These are phyloP conservation scores for Alviniconcha marisindica DNA, from an alignment of 1,140 invertebrate genomes.

Conservation along the genomic window DNA sequence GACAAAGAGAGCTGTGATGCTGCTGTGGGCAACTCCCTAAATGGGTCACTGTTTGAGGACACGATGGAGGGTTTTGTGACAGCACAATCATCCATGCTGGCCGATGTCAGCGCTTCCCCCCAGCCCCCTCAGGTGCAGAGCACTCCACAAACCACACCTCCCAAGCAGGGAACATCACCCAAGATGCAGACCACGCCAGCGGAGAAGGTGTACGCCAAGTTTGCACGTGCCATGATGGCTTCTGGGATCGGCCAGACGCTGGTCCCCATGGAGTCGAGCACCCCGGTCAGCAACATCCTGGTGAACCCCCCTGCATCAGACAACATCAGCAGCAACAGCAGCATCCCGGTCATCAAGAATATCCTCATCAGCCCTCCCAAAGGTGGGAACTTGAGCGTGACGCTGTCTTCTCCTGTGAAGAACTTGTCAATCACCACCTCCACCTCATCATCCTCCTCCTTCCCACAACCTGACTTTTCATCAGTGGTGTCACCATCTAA, in stretches of 20 bases:
- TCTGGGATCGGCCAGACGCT: constrained; percentile 28
- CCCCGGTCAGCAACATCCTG: constrained; percentile 7
- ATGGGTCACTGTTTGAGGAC: constrained; percentile 30
- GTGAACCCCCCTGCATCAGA: constrained; percentile 21
- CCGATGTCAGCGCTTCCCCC: not conserved
- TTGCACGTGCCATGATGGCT: constrained; percentile 29
- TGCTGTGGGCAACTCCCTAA: constrained; percentile 14
- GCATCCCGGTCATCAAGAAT: constrained; percentile 19
- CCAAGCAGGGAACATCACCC: not conserved
- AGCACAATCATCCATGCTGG: constrained; percentile 25
- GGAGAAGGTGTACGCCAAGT: constrained; percentile 21
- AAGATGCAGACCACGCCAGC: not conserved
- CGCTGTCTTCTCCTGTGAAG: constrained; percentile 2
- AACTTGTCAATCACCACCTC: not conserved
- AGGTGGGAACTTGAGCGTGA: not conserved
- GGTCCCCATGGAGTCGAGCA: not conserved
- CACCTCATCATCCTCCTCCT: not conserved
- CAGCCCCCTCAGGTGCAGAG: not conserved
- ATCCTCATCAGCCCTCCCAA: constrained; percentile 23
- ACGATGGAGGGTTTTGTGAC: constrained; percentile 31
- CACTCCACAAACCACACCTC: not conserved
- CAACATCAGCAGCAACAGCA: not conserved
- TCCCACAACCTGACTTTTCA: constrained; percentile 32
- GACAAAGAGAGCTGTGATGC: constrained; percentile 21
- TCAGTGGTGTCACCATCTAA: not conserved